These are phyloP conservation scores for Leptinotarsa rubiginosa DNA, from an alignment of 2,888 invertebrate genomes.

Conservation along the genomic window DNA sequence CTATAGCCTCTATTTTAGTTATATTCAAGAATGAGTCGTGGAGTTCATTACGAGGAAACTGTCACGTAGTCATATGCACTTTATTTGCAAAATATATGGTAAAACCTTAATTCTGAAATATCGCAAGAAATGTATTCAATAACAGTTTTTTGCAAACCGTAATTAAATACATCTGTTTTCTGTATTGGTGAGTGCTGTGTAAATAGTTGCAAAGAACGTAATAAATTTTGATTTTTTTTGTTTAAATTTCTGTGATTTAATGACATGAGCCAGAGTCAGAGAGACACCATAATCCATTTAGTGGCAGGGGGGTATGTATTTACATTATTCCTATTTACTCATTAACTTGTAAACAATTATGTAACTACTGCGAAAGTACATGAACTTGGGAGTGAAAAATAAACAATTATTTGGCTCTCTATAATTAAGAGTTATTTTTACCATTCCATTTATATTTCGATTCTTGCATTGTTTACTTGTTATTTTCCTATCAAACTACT, in stretches of 20 bases:
- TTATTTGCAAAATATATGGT: slow-evolving; percentile 9
- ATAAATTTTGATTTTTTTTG: slow-evolving; percentile 31
- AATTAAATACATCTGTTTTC: neutral
- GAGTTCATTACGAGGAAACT: slow-evolving; percentile 49
- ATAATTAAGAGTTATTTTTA: slow-evolving; percentile 10
- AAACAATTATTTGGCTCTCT: slow-evolving; percentile 17
- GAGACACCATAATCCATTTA: slow-evolving; percentile 92
- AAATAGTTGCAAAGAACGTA: slow-evolving; percentile 20
- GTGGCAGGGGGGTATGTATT: slow-evolving; percentile 93
- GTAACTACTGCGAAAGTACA: neutral
- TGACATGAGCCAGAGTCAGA: slow-evolving; percentile 81
- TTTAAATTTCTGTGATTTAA: slow-evolving; percentile 45
- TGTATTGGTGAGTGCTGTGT: slow-evolving; percentile 12
- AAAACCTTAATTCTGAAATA: slow-evolving; percentile 6
- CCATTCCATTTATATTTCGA: neutral
- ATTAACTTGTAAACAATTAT: slow-evolving; percentile 4
- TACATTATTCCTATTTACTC: neutral
- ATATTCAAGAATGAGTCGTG: slow-evolving; percentile 52
- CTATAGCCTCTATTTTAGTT: slow-evolving; percentile 57
- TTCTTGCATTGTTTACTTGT: neutral
- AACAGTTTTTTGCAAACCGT: neutral
- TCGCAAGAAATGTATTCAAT: neutral
- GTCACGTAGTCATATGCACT: slow-evolving; percentile 55
- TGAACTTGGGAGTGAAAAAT: slow-evolving; percentile 2
- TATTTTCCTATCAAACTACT: neutral